Percentiles rank a stretch among this genome's conserved stretches.
Evolutionary conservation across 2,888 invertebrate species (phyloP).

Genomic region (Sepiola atlantica): DNA sequence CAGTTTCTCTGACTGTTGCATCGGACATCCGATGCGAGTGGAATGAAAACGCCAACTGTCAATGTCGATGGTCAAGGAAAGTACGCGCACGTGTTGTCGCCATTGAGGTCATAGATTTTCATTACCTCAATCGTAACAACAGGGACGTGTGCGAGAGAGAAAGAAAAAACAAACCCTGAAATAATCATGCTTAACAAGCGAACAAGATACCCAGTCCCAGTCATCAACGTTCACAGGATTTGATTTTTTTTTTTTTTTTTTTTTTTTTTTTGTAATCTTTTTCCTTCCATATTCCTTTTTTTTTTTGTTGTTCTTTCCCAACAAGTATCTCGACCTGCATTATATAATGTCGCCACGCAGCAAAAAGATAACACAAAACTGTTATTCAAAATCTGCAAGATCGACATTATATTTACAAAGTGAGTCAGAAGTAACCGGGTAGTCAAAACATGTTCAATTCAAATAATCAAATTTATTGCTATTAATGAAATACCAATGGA

Average conservation of each 20-base stretch:
- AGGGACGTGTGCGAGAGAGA: neutral
- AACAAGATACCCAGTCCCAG: neutral
- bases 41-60: neutral
- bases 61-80: neutral
- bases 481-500: no score
- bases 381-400: neutral
- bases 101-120: neutral
- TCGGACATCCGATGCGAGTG: neutral
- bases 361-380: neutral
- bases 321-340: neutral
- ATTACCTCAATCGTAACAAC: neutral
- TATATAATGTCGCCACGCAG: neutral
- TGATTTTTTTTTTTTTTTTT: neutral
- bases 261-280: neutral
- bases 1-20: neutral
- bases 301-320: neutral
- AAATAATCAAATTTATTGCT: no score
- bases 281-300: neutral
- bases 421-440: no score
- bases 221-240: neutral
- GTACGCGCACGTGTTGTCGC: neutral
- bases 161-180: neutral
- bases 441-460: no score
- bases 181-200: neutral
- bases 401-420: no score